These are phyloP conservation scores for Dryoscopus gambensis DNA, from an alignment of 2,113 vertebrate genomes.

Conservation along the genomic window DNA sequence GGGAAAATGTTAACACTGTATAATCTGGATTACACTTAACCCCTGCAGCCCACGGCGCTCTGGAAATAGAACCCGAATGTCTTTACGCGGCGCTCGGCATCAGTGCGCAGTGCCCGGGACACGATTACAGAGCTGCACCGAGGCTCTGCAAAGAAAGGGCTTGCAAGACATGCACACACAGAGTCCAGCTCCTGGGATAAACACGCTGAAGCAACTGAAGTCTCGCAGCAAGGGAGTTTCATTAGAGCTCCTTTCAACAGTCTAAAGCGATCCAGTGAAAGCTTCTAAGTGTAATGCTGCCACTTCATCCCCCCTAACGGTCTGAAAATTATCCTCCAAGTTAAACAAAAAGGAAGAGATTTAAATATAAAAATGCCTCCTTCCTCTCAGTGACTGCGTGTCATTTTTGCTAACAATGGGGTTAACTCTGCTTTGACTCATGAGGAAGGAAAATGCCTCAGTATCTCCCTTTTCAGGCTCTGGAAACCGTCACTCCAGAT, in stretches of 20 bases:
- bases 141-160: background rate
- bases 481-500: slow-evolving; percentile 66
- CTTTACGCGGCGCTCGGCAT: background rate
- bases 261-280: background rate
- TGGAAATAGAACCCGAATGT: background rate
- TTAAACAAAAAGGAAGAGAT: background rate
- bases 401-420: slow-evolving; percentile 8
- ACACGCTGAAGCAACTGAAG: background rate
- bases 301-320: background rate
- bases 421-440: slow-evolving; percentile 47
- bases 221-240: background rate
- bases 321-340: background rate
- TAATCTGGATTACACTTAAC: slow-evolving; percentile 54
- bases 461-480: slow-evolving; percentile 47
- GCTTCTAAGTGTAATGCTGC: background rate
- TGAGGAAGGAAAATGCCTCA: slow-evolving; percentile 50
- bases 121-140: background rate
- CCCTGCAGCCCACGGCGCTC: background rate
- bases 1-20: slow-evolving; percentile 61
- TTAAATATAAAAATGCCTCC: slow-evolving; percentile 10
- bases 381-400: background rate
- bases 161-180: background rate
- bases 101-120: background rate
- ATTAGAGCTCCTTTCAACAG: background rate
- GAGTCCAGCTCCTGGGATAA: background rate